Conservation (phyloP, 2,888 invertebrate species). For the Limnephilus marmoratus region DNA sequence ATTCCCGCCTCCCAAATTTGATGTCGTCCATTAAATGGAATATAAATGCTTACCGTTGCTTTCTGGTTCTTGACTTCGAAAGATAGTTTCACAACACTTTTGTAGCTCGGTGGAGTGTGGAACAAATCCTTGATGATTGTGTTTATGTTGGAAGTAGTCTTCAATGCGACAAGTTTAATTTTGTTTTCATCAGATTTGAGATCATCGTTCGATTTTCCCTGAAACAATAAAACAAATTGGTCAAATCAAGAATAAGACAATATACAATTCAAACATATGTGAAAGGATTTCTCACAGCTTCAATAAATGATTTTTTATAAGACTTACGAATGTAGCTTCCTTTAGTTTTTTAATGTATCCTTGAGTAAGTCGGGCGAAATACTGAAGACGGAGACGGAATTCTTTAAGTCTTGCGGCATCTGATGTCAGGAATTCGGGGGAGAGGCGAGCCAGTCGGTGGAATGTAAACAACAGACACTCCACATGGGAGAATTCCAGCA, state of each 20-base stretch:
- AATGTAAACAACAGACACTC: conserved; percentile 91
- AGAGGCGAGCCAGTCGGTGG: conserved; percentile 87
- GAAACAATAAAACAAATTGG: conserved; percentile 68
- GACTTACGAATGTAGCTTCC: conserved; percentile 77
- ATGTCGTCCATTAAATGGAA: neutral
- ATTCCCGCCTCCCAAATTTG: neutral
- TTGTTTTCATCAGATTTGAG: conserved; percentile 88
- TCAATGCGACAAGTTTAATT: conserved; percentile 87
- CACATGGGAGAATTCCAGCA: conserved; percentile 94
- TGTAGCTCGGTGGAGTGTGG: conserved; percentile 95
- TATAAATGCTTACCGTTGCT: conserved; percentile 69
- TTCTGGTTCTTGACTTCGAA: conserved; percentile 76
- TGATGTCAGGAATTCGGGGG: conserved; percentile 84
- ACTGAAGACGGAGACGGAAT: conserved; percentile 91
- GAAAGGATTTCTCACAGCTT: neutral
- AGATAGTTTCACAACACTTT: conserved; percentile 87
- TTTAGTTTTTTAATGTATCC: conserved; percentile 86
- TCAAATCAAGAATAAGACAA: neutral
- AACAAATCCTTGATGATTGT: conserved; percentile 95
- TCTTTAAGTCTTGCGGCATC: conserved; percentile 88
- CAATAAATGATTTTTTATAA: neutral
- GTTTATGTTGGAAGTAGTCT: conserved; percentile 95
- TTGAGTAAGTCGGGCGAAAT: conserved; percentile 94
- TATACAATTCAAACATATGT: neutral
- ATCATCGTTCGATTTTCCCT: conserved; percentile 85